Base-by-base conservation (phyloP, 2,888 invertebrate genomes). In the Antitype chi region DNA sequence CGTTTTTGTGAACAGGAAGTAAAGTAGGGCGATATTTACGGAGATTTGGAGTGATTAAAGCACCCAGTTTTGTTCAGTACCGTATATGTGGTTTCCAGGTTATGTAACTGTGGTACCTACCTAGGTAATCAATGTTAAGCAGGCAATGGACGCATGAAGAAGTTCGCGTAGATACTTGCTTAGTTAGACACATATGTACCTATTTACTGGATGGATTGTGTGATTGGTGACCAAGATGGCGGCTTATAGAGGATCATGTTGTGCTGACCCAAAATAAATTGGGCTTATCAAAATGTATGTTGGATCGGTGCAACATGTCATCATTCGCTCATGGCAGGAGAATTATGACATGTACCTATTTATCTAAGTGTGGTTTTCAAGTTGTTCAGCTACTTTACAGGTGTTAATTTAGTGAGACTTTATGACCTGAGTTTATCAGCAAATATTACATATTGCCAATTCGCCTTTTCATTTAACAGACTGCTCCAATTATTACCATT, bases 1-100 rank as follows among this genome's bases (percentile, higher is more conserved):
- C 49, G 43, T 60, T 70, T 81, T 80, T 70, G 49, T 13, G 38
- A 74, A 52, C 75, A 70, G 70, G 84, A 82, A 83, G 70, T 64
- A 38, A 55, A 55, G 62, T 55, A 47, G 52, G 25, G 15, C 63
- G 69, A 80, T 70, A 55, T 75, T 47, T 52, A 75, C 32, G 20
- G 25, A 53, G 52, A 68, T 69, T 75, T 59, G 68, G 20, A 59
- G 60, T 59, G 47, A 80, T 81, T 81, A 59, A 59, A 57, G 23
- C 15, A 63, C 1, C 49, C 52, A 55, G 62, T 38, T 49, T 15
- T 4, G 5, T 32, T 53, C 20, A 17, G 25, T 25, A 6, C 17
- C 13, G 6, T 53, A 9, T 47, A 68, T 28, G 53, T 25, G 23
- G 25, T 32, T 77, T 77, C 60, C 52, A 53, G 52, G 17, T 25